Evolutionary conservation across 2,113 vertebrate species (phyloP).

Genomic region (Campylomormyrus numenius): DNA sequence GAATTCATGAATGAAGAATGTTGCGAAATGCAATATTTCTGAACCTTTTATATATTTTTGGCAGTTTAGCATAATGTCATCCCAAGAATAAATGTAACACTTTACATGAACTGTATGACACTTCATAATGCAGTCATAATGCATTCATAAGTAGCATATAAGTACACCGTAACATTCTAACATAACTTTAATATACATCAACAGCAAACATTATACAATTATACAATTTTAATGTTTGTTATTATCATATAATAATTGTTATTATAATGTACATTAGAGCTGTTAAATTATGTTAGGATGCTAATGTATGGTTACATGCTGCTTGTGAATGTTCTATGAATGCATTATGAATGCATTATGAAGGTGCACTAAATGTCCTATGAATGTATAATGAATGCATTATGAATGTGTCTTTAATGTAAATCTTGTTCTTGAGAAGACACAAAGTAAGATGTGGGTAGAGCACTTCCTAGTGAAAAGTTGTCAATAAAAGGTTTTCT

Average conservation of each 20-base stretch:
- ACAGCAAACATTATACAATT: not conserved
- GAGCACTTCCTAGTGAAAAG: conserved; percentile 9
- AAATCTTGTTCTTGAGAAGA: not conserved
- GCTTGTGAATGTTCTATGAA: too few species aligned
- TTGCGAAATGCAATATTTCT: not conserved
- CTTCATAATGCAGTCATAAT: too few species aligned
- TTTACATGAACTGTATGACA: not conserved
- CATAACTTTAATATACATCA: not conserved
- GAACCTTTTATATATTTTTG: not conserved
- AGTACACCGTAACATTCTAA: too few species aligned
- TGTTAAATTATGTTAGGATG: too few species aligned
- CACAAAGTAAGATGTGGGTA: not conserved
- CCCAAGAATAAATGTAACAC: too few species aligned
- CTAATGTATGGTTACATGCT: too few species aligned
- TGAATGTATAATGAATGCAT: too few species aligned
- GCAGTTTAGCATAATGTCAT: not conserved
- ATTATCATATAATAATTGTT: not conserved
- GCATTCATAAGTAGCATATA: too few species aligned
- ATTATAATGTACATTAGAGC: too few species aligned
- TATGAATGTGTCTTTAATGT: not conserved
- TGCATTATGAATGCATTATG: too few species aligned
- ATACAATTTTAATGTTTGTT: not conserved
- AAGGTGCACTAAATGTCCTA: too few species aligned
- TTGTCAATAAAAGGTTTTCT: not conserved
- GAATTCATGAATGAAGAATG: not conserved